A percentile compares a stretch with the other conserved stretches of the same genome.
phyloP scores from a whole-genome alignment of 2,797 vertebrate genomes.

The Nannoperca obscura region DNA sequence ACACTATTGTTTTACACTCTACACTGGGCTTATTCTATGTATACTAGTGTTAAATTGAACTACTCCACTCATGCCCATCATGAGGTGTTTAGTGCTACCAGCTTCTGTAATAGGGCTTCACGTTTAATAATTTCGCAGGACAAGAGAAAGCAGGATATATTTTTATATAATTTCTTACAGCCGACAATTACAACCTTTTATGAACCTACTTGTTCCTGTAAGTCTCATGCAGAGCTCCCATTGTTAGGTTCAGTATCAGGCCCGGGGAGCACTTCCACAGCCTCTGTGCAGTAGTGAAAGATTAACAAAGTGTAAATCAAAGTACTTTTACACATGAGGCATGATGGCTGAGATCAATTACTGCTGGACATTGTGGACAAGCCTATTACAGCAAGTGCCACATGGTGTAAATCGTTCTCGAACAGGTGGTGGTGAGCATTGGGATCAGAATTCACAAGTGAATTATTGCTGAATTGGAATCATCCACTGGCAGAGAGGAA shows the following conservation, averaged over 20 bases:
- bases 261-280: neutral
- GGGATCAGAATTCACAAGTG: conserved; percentile 37
- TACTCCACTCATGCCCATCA: neutral
- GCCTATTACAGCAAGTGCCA: conserved; percentile 69
- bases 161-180: conserved; percentile 40
- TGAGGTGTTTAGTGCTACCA: conserved; percentile 8
- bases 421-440: conserved; percentile 30
- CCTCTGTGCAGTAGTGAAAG: conserved; percentile 48
- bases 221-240: conserved; percentile 34
- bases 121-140: conserved; percentile 31
- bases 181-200: conserved; percentile 44
- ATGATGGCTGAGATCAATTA: conserved; percentile 73
- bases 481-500: neutral
- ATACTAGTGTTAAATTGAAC: conserved; percentile 5
- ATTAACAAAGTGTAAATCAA: conserved; percentile 78
- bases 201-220: conserved; percentile 34
- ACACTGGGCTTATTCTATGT: neutral
- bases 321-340: conserved; percentile 65
- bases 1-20: neutral
- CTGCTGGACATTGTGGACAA: conserved; percentile 63
- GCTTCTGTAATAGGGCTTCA: conserved; percentile 18
- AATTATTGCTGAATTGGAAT: conserved; percentile 41
- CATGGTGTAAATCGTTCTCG: conserved; percentile 62
- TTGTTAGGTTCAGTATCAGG: conserved; percentile 26
- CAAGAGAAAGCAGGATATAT: conserved; percentile 33